A percentile compares a stretch with the other conserved stretches of the same genome.
Conservation (phyloP, 1,140 invertebrate genomes). For the Planococcus citri region DNA sequence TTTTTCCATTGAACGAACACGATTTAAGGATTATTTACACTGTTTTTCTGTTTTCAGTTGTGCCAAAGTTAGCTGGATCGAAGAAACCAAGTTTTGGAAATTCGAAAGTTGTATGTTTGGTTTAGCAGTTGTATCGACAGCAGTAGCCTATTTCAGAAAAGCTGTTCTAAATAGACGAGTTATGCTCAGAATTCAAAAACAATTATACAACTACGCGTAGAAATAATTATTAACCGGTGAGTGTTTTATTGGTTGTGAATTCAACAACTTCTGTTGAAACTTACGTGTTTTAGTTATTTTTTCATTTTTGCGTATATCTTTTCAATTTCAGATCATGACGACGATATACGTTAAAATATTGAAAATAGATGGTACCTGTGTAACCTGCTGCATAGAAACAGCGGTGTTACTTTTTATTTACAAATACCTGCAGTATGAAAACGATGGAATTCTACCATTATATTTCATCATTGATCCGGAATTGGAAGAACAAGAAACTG, state of each 20-base stretch:
- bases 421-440: conserved; percentile 13
- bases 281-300: not conserved
- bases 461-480: conserved; percentile 6
- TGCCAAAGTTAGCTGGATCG: conserved; percentile 53
- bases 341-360: conserved; percentile 6
- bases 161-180: conserved; percentile 43
- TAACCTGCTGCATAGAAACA: conserved; percentile 21
- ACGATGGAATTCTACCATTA: not conserved
- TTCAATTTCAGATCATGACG: conserved; percentile 11
- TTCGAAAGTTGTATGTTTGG: conserved; percentile 64
- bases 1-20: not conserved
- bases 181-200: conserved; percentile 46
- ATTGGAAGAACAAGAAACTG: not conserved
- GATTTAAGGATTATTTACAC: not conserved
- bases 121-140: conserved; percentile 46
- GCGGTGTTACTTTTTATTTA: conserved; percentile 23
- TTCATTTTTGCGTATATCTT: conserved; percentile 21
- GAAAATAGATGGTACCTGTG: not conserved
- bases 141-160: conserved; percentile 42
- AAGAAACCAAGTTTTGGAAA: conserved; percentile 67
- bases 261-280: no score
- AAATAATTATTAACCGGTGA: not conserved
- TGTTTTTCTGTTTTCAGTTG: conserved; percentile 38
- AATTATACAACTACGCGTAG: conserved; percentile 32
- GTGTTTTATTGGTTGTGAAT: not conserved